phyloP scores from a whole-genome alignment of 2,797 vertebrate genomes.

The Pangasius mekongensis region DNA sequence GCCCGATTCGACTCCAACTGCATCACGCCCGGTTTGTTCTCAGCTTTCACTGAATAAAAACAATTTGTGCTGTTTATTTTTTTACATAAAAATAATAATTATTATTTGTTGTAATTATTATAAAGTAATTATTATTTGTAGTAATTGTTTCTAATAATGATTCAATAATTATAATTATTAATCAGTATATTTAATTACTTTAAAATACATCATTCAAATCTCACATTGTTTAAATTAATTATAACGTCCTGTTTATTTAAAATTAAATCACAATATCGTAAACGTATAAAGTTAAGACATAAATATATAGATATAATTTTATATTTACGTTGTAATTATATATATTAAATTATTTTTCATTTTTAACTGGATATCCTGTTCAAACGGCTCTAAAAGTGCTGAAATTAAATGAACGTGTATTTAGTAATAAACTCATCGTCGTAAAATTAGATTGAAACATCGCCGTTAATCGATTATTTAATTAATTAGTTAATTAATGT shows the following conservation, averaged over 20 bases:
- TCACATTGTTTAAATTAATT: background rate
- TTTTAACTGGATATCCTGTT: no score
- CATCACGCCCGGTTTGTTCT: slow-evolving; percentile 90
- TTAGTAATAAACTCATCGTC: background rate
- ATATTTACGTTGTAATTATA: background rate
- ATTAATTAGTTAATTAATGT: no score
- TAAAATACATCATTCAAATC: background rate
- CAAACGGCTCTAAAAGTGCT: background rate
- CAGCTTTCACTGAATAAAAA: background rate
- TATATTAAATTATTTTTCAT: background rate
- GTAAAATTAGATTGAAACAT: background rate
- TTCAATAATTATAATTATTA: background rate
- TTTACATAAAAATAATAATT: no score
- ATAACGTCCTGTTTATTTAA: background rate
- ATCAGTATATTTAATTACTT: background rate
- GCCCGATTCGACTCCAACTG: slow-evolving; percentile 98
- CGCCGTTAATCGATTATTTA: background rate
- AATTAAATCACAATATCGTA: background rate
- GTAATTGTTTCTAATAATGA: background rate
- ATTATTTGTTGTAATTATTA: background rate
- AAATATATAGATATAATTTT: background rate
- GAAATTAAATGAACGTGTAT: background rate
- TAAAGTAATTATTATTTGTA: background rate
- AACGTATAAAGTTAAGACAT: background rate
- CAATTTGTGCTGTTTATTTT: background rate